A percentile compares a stretch with the other conserved stretches of the same genome.
These are phyloP conservation scores for Babyrousa celebensis DNA, from an alignment of 2,797 vertebrate species.

Conservation along the genomic window DNA sequence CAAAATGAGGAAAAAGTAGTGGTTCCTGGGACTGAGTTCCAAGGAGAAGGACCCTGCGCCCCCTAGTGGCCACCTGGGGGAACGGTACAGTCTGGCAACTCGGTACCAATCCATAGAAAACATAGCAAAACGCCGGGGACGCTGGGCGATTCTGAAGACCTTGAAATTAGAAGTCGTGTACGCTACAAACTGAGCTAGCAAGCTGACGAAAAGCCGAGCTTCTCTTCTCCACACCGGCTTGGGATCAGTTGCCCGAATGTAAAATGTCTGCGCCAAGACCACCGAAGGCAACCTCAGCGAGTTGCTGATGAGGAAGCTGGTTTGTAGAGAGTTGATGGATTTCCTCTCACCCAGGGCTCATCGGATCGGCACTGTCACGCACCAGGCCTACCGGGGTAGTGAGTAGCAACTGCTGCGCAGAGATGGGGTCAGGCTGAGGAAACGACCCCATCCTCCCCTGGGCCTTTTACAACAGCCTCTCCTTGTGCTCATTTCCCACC, in stretches of 20 bases:
- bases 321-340: neutral
- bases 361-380: fast-evolving
- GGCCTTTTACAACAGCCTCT: neutral
- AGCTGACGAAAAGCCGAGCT: neutral
- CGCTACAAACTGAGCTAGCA: neutral
- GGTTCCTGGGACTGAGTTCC: neutral
- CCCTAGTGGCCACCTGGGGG: neutral
- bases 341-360: neutral
- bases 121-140: neutral
- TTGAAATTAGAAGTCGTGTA: neutral
- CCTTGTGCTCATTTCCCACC: neutral
- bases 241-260: neutral
- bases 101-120: neutral
- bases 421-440: neutral
- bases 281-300: neutral
- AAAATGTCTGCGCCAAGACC: neutral
- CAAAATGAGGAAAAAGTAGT: neutral
- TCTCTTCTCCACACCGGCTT: neutral
- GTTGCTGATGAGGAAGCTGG: neutral
- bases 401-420: neutral
- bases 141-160: neutral
- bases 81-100: neutral
- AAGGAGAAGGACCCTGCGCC: neutral
- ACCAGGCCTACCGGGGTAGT: neutral
- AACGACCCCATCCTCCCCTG: neutral